These are phyloP conservation scores for Heterodera carotae DNA, from an alignment of 1,140 invertebrate species.

Conservation along the genomic window DNA sequence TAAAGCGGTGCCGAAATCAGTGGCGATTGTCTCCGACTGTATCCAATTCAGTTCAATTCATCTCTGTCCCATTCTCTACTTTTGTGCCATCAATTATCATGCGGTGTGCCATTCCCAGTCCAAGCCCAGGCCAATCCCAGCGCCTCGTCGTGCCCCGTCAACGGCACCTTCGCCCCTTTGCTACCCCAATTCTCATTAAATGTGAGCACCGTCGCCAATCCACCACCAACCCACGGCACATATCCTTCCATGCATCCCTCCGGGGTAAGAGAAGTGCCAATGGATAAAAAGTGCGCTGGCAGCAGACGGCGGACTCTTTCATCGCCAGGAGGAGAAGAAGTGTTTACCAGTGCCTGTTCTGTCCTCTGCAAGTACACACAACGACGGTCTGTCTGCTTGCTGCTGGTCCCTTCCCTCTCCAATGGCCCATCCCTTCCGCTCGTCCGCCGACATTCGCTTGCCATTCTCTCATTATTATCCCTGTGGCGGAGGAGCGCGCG, in stretches of 20 bases:
- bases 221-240: not conserved
- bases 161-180: not conserved
- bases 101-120: not conserved
- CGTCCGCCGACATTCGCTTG: not conserved
- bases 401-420: not conserved
- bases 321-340: not conserved
- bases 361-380: not conserved
- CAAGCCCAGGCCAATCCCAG: not conserved
- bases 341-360: slow-evolving; percentile 8
- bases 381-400: not conserved
- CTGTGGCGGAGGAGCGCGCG: not conserved
- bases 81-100: not conserved
- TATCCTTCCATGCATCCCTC: not conserved
- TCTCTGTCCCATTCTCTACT: not conserved
- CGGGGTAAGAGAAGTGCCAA: no score
- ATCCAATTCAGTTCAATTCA: not conserved
- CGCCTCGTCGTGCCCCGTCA: not conserved
- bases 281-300: not conserved
- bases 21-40: not conserved
- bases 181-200: slow-evolving; percentile 14
- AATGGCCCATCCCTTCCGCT: not conserved
- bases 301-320: not conserved
- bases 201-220: not conserved
- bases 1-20: no score
- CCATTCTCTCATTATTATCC: slow-evolving; percentile 8